phyloP scores from a whole-genome alignment of 1,140 invertebrate species.

The Mamestra configurata region DNA sequence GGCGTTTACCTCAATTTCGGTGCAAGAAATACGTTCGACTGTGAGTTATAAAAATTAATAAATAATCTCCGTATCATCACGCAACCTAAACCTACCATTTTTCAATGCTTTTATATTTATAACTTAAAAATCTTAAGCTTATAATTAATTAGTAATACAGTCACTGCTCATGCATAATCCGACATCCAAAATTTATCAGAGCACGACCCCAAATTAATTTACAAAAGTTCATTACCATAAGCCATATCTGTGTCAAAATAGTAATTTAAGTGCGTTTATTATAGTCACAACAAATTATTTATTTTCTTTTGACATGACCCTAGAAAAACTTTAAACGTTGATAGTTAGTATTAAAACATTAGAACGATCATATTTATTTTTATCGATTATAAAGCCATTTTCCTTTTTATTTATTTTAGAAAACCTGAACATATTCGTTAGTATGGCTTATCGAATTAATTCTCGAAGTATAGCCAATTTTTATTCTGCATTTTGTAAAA shows the following conservation, averaged over 20 bases:
- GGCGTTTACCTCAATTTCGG: no score
- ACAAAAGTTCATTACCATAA: slow-evolving; percentile 2
- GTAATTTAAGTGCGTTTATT: background rate
- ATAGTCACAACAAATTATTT: slow-evolving; percentile 9
- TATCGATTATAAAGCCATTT: background rate
- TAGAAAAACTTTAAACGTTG: no score
- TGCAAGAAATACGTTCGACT: no score
- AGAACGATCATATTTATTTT: background rate
- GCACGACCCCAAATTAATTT: slow-evolving; percentile 11
- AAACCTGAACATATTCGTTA: background rate
- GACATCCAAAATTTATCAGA: slow-evolving; percentile 31
- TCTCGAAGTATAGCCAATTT: background rate
- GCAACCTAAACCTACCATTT: background rate
- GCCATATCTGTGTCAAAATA: background rate
- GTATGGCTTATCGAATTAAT: background rate
- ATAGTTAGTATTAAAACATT: no score
- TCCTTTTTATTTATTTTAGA: background rate
- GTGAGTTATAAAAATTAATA: background rate
- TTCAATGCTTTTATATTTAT: no score
- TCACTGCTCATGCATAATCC: slow-evolving; percentile 12
- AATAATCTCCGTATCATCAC: background rate
- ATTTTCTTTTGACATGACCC: background rate
- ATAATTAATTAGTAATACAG: slow-evolving; percentile 22
- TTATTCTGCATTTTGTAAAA: background rate
- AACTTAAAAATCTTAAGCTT: background rate